Conservation (phyloP, 2,797 vertebrate species). For the Pseudocheirus occidentalis region DNA sequence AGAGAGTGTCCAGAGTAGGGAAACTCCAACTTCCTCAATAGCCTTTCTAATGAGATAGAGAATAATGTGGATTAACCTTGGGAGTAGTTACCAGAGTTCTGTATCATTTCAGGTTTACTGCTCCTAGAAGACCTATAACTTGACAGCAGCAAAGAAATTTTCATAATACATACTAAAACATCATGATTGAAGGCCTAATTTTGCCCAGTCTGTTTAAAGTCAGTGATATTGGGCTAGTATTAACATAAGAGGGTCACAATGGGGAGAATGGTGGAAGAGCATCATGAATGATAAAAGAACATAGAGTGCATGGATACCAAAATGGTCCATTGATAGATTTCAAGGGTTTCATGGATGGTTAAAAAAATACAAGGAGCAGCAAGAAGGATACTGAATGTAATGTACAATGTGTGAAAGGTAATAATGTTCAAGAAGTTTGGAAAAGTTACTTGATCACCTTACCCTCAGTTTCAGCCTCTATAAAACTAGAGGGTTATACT, state of each 20-base stretch:
- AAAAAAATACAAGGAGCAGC: background rate
- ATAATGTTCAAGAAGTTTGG: background rate
- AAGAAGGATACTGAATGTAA: background rate
- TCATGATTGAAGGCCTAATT: background rate
- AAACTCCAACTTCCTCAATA: background rate
- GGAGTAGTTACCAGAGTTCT: background rate
- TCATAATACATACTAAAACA: background rate
- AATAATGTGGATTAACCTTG: background rate
- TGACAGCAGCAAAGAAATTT: background rate
- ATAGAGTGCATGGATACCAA: background rate
- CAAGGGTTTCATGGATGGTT: background rate
- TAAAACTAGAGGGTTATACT: background rate
- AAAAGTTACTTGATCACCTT: background rate
- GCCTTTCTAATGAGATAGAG: background rate
- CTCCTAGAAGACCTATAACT: background rate
- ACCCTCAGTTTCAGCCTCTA: background rate
- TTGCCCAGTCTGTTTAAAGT: background rate
- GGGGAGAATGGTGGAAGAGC: background rate
- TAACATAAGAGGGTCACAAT: background rate
- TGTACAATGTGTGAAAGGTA: background rate
- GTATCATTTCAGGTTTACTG: background rate
- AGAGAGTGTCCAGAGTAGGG: background rate
- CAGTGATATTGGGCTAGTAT: background rate
- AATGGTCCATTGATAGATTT: background rate
- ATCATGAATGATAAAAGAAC: background rate